A percentile compares a stretch with the other conserved stretches of the same genome.
Evolutionary conservation across 2,797 vertebrate genomes (phyloP).

Genomic region (Peromyscus nudipes): DNA sequence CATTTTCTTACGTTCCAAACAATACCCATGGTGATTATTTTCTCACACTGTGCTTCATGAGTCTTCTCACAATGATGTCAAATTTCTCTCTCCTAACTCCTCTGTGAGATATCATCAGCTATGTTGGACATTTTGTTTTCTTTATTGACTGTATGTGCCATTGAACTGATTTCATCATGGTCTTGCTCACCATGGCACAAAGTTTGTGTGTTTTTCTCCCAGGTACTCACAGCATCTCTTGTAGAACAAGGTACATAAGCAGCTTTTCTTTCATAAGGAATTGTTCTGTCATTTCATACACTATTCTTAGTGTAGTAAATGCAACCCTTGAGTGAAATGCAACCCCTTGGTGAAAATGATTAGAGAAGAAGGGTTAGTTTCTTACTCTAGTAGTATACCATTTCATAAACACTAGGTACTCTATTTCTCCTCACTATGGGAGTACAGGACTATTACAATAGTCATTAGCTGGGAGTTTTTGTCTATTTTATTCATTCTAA

Average conservation of each 20-base stretch:
- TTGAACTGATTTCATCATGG: neutral
- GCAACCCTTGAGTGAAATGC: neutral
- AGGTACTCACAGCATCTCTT: neutral
- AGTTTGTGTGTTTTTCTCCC: neutral
- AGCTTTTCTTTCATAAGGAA: neutral
- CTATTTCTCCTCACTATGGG: neutral
- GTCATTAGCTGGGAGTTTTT: neutral
- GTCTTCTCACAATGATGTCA: rapidly evolving
- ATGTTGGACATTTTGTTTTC: neutral
- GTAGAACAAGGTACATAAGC: neutral
- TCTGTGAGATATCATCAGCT: neutral
- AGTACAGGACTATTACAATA: neutral
- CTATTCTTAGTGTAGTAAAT: neutral
- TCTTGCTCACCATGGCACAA: neutral
- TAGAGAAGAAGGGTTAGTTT: neutral
- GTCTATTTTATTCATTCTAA: neutral
- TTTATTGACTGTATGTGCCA: neutral
- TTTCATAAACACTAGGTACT: neutral
- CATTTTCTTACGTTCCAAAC: neutral
- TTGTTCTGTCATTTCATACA: neutral
- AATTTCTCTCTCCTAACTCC: neutral
- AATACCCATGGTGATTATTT: neutral
- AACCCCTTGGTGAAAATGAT: neutral
- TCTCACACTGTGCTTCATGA: neutral
- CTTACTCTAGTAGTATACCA: neutral